These are phyloP conservation scores for Limnephilus auricula DNA, from an alignment of 2,888 invertebrate genomes.

Conservation along the genomic window DNA sequence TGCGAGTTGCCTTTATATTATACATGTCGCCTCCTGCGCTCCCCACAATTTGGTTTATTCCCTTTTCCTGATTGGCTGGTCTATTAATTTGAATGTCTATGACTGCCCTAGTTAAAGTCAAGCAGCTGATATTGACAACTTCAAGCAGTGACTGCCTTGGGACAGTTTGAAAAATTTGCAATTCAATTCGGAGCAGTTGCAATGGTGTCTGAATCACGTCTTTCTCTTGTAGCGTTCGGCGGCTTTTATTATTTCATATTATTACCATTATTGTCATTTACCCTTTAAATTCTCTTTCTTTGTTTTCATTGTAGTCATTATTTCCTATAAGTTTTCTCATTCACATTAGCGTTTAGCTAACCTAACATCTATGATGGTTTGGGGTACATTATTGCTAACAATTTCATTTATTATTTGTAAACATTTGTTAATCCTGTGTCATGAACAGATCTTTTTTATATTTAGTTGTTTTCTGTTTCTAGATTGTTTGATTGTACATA, in stretches of 20 bases:
- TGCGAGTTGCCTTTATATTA: too few species aligned
- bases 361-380: not conserved
- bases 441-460: not conserved
- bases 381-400: not conserved
- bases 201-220: not conserved
- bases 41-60: too few species aligned
- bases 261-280: not conserved
- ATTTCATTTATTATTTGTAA: not conserved
- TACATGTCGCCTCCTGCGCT: too few species aligned
- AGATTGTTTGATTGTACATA: not conserved
- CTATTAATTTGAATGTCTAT: too few species aligned
- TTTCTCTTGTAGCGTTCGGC: conserved; percentile 2
- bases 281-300: not conserved
- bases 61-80: too few species aligned
- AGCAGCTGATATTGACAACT: too few species aligned
- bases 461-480: not conserved
- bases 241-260: conserved; percentile 5
- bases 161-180: not conserved
- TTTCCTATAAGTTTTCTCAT: not conserved
- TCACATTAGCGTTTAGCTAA: not conserved
- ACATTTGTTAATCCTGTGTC: not conserved
- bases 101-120: not conserved
- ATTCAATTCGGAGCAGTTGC: not conserved
- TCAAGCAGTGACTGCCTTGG: too few species aligned
- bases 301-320: not conserved